phyloP scores from a whole-genome alignment of 2,888 invertebrate species.

The Euspilapteryx auroguttella region DNA sequence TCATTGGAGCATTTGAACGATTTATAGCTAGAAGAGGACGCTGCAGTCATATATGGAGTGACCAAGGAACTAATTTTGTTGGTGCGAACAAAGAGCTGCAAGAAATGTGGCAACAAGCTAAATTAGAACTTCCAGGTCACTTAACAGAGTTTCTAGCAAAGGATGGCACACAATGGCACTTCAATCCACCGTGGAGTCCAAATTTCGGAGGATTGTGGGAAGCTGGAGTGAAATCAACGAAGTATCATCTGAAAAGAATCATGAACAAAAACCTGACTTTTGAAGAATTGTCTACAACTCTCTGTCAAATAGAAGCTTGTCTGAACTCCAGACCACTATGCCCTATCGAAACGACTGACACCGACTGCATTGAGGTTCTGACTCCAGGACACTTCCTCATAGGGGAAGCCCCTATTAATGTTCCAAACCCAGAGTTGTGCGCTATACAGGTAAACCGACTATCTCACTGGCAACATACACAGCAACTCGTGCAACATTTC shows the following conservation, averaged over 20 bases:
- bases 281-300: conserved; percentile 9
- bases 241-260: too few relatives aligned
- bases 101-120: neutral
- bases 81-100: conserved; percentile 7
- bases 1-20: too few relatives aligned
- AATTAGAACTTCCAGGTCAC: neutral
- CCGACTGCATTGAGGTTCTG: conserved; percentile 3
- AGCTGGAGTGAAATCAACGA: conserved; percentile 8
- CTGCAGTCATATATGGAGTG: conserved; percentile 5
- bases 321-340: conserved; percentile 11
- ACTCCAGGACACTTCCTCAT: conserved; percentile 1
- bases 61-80: conserved; percentile 7
- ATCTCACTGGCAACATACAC: conserved; percentile 6
- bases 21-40: conserved; percentile 1
- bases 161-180: too few relatives aligned
- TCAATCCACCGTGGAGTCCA: conserved; percentile 7
- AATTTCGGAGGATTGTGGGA: conserved; percentile 11
- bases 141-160: neutral
- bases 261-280: conserved; percentile 10
- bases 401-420: neutral
- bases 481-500: too few relatives aligned
- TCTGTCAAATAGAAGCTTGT: conserved; percentile 11
- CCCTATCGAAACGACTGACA: too few relatives aligned
- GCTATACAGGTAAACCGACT: conserved; percentile 1
- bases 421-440: conserved; percentile 4